Percentiles rank a stretch among this genome's conserved stretches.
Evolutionary conservation across 2,888 invertebrate species (phyloP).

Genomic region (Microctonus brassicae): DNA sequence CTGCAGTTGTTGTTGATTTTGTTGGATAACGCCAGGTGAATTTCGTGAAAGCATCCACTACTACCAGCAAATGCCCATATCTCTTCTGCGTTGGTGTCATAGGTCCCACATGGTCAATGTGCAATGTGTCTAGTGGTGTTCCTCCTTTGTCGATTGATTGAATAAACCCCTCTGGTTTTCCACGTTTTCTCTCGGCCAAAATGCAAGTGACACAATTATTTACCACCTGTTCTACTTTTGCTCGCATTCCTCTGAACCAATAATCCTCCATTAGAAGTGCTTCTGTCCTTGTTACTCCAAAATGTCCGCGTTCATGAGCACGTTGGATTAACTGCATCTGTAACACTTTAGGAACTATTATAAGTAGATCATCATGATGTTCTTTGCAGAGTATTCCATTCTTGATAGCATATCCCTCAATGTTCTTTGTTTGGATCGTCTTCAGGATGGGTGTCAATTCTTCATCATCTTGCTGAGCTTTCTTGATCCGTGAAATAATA

Average conservation of each 20-base stretch:
- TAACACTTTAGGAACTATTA: slow-evolving; percentile 33
- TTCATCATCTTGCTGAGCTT: slow-evolving; percentile 26
- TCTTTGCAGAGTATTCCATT: slow-evolving; percentile 26
- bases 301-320: slow-evolving; percentile 34
- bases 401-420: no score
- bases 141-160: slow-evolving; percentile 51
- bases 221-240: slow-evolving; percentile 31
- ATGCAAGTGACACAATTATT: slow-evolving; percentile 49
- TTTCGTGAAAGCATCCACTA: slow-evolving; percentile 46
- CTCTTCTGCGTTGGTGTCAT: slow-evolving; percentile 46
- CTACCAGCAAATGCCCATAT: slow-evolving; percentile 35
- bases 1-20: slow-evolving; percentile 51
- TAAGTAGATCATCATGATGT: slow-evolving; percentile 1
- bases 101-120: slow-evolving; percentile 58
- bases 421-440: no score
- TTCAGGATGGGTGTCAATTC: background rate
- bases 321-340: slow-evolving; percentile 27
- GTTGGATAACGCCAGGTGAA: slow-evolving; percentile 56
- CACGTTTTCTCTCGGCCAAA: slow-evolving; percentile 45
- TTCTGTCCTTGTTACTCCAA: slow-evolving; percentile 26
- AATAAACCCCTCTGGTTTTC: slow-evolving; percentile 52
- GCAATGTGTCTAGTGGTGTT: slow-evolving; percentile 52
- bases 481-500: slow-evolving; percentile 25
- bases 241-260: slow-evolving; percentile 34
- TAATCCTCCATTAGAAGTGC: slow-evolving; percentile 26